phyloP scores from a whole-genome alignment of 2,888 invertebrate genomes.

The Apeira syringaria region DNA sequence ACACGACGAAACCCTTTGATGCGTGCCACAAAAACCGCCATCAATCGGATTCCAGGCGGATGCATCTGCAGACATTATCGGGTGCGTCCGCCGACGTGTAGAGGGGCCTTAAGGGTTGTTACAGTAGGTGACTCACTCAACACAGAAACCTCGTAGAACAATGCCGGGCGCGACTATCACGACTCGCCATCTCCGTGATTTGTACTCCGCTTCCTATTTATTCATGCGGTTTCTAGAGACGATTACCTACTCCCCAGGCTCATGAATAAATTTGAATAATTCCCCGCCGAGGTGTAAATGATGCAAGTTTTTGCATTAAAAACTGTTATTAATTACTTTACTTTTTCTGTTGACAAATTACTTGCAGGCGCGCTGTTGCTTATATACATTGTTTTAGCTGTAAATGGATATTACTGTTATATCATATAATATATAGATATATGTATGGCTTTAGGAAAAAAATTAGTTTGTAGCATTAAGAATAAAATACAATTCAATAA shows the following conservation, averaged over 20 bases:
- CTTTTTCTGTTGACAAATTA: slow-evolving; percentile 59
- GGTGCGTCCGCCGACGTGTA: no score
- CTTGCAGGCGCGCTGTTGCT: slow-evolving; percentile 28
- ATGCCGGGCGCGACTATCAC: slow-evolving; percentile 40
- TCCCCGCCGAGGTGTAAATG: slow-evolving; percentile 73
- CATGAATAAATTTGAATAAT: slow-evolving; percentile 81
- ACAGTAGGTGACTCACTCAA: slow-evolving; percentile 1
- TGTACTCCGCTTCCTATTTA: slow-evolving; percentile 75
- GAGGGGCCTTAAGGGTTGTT: no score
- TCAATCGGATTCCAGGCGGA: no score
- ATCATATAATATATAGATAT: no score
- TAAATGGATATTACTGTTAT: no score
- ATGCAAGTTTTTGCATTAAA: slow-evolving; percentile 79
- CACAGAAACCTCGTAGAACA: slow-evolving; percentile 32
- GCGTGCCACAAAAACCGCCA: no score
- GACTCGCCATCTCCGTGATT: slow-evolving; percentile 57
- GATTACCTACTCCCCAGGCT: slow-evolving; percentile 73
- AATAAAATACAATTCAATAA: no score
- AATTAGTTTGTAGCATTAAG: no score
- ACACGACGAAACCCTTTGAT: no score
- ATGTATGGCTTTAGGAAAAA: no score
- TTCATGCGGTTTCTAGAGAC: slow-evolving; percentile 74
- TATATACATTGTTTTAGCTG: slow-evolving; percentile 1
- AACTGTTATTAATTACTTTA: slow-evolving; percentile 71
- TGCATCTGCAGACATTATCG: no score